Evolutionary conservation across 2,797 vertebrate genomes (phyloP).

Genomic region (Halcyon chelicuti): DNA sequence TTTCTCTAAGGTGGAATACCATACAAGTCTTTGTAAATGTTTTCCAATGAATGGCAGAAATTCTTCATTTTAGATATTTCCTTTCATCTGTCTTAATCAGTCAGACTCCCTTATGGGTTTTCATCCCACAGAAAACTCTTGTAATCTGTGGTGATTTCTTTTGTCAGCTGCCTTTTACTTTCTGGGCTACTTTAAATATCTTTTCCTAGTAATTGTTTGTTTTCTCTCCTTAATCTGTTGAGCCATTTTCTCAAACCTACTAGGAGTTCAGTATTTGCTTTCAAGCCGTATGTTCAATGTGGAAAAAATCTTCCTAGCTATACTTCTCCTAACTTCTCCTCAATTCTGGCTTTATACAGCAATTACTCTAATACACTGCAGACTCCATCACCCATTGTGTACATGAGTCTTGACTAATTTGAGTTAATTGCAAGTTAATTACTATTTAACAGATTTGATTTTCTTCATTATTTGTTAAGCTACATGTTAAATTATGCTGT

Average conservation of each 20-base stretch:
- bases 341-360: background rate
- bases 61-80: background rate
- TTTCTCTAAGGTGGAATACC: background rate
- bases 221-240: background rate
- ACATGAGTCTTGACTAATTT: constrained; percentile 24
- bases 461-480: constrained; percentile 44
- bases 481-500: background rate
- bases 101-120: background rate
- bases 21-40: background rate
- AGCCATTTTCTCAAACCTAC: background rate
- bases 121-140: background rate
- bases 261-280: background rate
- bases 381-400: background rate
- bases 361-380: background rate
- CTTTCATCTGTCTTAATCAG: background rate
- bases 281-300: background rate
- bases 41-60: background rate
- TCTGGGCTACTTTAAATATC: background rate
- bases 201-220: background rate
- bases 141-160: background rate
- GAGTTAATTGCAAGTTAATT: constrained; percentile 59
- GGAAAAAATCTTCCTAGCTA: background rate
- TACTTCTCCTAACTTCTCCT: background rate
- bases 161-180: background rate
- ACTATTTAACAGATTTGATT: constrained; percentile 12